A percentile compares a stretch with the other conserved stretches of the same genome.
Conservation (phyloP, 1,140 invertebrate genomes). For the Drosophila nannoptera region DNA sequence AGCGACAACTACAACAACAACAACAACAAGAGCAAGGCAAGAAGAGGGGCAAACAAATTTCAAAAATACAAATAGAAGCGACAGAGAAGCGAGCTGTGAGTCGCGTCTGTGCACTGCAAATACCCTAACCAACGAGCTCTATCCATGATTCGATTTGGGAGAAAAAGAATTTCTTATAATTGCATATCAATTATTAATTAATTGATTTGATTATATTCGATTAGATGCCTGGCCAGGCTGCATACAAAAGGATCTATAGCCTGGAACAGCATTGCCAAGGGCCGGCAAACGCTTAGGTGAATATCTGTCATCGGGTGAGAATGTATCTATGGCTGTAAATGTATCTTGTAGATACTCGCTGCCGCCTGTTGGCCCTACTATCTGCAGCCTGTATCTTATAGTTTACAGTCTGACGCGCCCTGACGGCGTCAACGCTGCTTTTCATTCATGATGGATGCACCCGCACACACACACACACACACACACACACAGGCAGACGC, state of each 20-base stretch:
- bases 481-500: conserved; percentile 32
- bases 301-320: conserved; percentile 18
- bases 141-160: too few species aligned
- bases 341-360: conserved; percentile 12
- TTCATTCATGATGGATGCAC: conserved; percentile 69
- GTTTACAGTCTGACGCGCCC: conserved; percentile 72
- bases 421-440: conserved; percentile 24
- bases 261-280: conserved; percentile 33
- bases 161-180: too few species aligned
- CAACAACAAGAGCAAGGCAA: too few species aligned
- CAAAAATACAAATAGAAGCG: conserved; percentile 22
- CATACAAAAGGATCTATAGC: too few species aligned
- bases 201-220: too few species aligned
- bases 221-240: too few species aligned
- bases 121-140: not conserved
- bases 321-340: conserved; percentile 17
- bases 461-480: conserved; percentile 11
- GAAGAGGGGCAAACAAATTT: conserved; percentile 34
- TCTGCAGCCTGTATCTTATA: conserved; percentile 41
- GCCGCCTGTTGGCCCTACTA: not conserved
- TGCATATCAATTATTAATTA: too few species aligned
- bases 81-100: not conserved
- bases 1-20: conserved; percentile 17
- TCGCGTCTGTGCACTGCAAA: not conserved
- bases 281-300: conserved; percentile 34